phyloP scores from a whole-genome alignment of 2,888 invertebrate species.

The Leucania comma region DNA sequence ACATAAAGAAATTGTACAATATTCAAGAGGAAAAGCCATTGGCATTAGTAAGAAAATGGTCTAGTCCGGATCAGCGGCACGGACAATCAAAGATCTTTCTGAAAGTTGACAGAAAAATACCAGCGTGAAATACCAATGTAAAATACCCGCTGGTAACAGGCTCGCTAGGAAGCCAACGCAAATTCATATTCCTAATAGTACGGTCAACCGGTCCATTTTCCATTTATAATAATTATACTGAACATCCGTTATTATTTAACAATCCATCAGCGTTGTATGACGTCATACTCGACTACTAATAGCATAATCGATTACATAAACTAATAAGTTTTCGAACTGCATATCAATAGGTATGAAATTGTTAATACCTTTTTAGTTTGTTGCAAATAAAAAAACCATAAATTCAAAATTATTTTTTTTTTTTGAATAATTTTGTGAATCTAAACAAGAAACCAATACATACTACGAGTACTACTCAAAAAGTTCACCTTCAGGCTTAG shows the following conservation, averaged over 20 bases:
- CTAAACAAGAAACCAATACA: no score
- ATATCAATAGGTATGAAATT: background rate
- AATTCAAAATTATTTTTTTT: no score
- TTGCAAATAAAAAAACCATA: no score
- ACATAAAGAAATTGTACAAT: background rate
- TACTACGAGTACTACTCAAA: no score
- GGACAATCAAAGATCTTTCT: background rate
- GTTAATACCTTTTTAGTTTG: no score
- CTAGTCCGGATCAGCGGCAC: no score
- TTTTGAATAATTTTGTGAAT: no score
- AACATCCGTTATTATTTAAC: background rate
- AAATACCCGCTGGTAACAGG: background rate
- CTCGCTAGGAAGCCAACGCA: background rate
- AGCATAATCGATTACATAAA: background rate
- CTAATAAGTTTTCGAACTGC: conserved; percentile 1
- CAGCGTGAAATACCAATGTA: background rate
- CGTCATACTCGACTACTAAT: background rate
- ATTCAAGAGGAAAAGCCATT: no score
- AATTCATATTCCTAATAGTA: background rate
- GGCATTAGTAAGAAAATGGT: no score
- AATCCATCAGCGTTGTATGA: conserved; percentile 12
- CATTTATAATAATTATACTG: conserved; percentile 2
- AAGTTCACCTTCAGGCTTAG: no score
- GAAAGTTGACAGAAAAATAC: no score
- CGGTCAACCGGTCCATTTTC: background rate